phyloP scores from a whole-genome alignment of 2,888 invertebrate species.

The Sinodicranocentrus sp. region DNA sequence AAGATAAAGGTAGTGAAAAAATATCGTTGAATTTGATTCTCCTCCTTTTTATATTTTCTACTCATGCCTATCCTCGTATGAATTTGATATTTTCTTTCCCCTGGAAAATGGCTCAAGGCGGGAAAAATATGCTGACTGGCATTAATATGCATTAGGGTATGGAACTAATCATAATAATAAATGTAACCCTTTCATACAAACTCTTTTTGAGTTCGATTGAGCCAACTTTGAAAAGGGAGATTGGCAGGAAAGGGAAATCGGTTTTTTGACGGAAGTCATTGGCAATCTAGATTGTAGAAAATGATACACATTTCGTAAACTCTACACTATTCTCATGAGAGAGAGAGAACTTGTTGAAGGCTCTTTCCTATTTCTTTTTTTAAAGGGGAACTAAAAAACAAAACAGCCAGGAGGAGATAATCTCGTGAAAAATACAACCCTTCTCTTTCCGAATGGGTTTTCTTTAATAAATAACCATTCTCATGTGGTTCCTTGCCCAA shows the following conservation, averaged over 20 bases:
- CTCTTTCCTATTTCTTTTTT: constrained; percentile 31
- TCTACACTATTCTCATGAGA: no score
- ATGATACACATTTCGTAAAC: no score
- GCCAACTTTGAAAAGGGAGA: no score
- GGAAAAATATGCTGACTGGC: no score
- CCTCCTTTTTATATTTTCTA: no score
- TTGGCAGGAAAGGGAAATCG: constrained; percentile 68
- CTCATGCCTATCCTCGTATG: no score
- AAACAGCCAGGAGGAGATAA: constrained; percentile 55
- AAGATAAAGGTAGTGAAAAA: background rate
- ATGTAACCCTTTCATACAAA: background rate
- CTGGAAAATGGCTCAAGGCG: no score
- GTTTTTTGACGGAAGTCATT: constrained; percentile 68
- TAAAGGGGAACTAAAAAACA: constrained; percentile 27
- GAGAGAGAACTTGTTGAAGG: constrained; percentile 66
- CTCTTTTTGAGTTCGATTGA: no score
- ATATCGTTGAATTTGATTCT: no score
- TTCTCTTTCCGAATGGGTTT: constrained; percentile 11
- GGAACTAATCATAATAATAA: background rate
- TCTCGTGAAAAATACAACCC: constrained; percentile 33
- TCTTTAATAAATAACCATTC: constrained; percentile 27
- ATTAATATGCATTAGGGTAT: no score
- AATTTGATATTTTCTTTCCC: no score
- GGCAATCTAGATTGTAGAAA: constrained; percentile 44
- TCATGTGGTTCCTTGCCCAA: background rate